A percentile compares a stretch with the other conserved stretches of the same genome.
Evolutionary conservation across 1,140 invertebrate species (phyloP).

Genomic region (Nomia melanderi): DNA sequence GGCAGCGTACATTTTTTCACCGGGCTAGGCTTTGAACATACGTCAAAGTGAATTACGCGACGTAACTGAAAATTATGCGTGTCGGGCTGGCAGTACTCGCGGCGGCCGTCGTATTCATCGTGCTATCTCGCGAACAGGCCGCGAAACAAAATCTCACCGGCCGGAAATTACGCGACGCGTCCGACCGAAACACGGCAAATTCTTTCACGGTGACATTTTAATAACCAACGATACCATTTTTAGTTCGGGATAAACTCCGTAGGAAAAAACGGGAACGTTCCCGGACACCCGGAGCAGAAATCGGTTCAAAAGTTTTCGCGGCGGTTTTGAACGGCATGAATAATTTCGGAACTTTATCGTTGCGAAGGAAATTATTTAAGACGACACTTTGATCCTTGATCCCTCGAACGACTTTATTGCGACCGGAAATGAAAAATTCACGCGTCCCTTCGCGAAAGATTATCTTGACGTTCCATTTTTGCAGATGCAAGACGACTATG

Average conservation of each 20-base stretch:
- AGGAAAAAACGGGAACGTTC: neutral
- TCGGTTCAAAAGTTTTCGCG: neutral
- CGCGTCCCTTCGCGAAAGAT: too few relatives aligned
- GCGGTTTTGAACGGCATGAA: neutral
- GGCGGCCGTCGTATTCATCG: neutral
- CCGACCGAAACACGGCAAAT: neutral
- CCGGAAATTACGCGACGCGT: neutral
- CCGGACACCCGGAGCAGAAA: neutral
- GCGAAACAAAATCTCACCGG: neutral
- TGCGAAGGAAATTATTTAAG: neutral
- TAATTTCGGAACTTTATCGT: neutral
- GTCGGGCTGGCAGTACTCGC: too few relatives aligned
- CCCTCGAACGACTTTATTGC: too few relatives aligned
- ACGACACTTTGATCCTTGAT: too few relatives aligned
- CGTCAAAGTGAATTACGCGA: conserved; percentile 23
- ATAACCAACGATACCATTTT: conserved; percentile 8
- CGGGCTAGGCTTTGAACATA: neutral
- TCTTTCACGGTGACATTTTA: conserved; percentile 2
- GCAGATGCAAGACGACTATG: too few relatives aligned
- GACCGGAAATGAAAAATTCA: too few relatives aligned
- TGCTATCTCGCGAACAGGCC: neutral
- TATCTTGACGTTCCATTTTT: too few relatives aligned
- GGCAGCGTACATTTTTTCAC: neutral
- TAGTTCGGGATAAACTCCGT: neutral
- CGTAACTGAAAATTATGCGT: conserved; percentile 23